Conservation (phyloP, 2,113 vertebrate genomes). For the Otocyon megalotis region DNA sequence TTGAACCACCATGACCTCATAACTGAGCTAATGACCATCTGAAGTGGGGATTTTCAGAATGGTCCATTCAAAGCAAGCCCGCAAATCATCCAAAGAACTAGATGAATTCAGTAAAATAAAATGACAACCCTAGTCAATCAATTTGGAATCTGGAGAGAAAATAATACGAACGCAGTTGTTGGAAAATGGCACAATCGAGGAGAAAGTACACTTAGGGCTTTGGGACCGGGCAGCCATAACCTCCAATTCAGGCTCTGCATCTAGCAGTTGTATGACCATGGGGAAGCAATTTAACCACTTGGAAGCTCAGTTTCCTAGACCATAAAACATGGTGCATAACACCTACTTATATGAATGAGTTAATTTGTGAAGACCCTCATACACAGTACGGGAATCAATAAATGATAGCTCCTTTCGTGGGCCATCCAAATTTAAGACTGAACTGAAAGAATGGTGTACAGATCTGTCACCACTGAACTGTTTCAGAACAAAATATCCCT, state of each 20-base stretch:
- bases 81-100: not conserved
- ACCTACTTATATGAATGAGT: not conserved
- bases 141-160: not conserved
- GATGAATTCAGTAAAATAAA: not conserved
- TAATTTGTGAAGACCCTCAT: not conserved
- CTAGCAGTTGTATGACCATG: not conserved
- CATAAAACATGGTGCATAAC: not conserved
- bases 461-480: not conserved
- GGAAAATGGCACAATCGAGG: not conserved
- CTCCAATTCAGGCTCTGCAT: not conserved
- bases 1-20: not conserved
- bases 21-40: not conserved
- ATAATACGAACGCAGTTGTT: not conserved
- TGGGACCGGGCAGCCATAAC: not conserved
- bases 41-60: constrained; percentile 33
- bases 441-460: not conserved
- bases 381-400: not conserved
- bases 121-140: not conserved
- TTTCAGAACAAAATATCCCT: not conserved
- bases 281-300: not conserved
- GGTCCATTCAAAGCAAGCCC: not conserved
- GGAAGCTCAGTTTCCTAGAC: not conserved
- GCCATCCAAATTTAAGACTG: not conserved
- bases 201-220: not conserved
- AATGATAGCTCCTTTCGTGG: not conserved